A percentile compares a stretch with the other conserved stretches of the same genome.
phyloP scores from a whole-genome alignment of 64 coral and sea anemone species.

The Hydrozoanthus tunicans region DNA sequence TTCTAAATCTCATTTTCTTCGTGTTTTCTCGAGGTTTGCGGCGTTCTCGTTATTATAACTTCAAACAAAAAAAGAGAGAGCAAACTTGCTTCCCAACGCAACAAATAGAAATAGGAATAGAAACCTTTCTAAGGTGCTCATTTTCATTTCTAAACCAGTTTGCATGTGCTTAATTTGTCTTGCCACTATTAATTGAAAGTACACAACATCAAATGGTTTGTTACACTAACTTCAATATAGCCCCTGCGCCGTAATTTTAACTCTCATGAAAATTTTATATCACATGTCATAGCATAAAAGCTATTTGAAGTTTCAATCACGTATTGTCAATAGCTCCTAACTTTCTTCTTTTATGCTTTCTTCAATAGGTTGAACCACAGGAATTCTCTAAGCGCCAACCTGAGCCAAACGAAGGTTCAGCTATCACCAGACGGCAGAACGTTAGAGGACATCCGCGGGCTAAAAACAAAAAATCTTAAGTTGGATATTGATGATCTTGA shows the following conservation, averaged over 20 bases:
- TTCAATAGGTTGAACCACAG: conserved; percentile 48
- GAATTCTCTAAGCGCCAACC: conserved; percentile 40
- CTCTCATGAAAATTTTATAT: conserved; percentile 53
- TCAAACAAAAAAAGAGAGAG: not conserved
- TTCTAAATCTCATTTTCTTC: not conserved
- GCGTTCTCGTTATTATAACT: not conserved
- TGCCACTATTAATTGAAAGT: not conserved
- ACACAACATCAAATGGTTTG: not conserved
- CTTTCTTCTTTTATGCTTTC: conserved; percentile 9
- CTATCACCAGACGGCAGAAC: conserved; percentile 51
- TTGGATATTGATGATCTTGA: conserved; percentile 50
- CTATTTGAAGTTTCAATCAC: conserved; percentile 16
- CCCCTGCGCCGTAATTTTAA: not conserved
- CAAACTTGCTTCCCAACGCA: not conserved
- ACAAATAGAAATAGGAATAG: not conserved
- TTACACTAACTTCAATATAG: conserved; percentile 12
- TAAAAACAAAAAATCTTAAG: conserved; percentile 58
- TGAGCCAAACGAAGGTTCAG: conserved; percentile 46
- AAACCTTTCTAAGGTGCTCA: conserved; percentile 17
- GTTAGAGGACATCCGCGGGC: conserved; percentile 53
- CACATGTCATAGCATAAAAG: conserved; percentile 23
- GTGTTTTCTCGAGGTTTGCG: not conserved
- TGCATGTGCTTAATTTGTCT: not conserved
- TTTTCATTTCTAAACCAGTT: conserved; percentile 7
- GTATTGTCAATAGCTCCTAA: conserved; percentile 49